Percentiles rank a stretch among this genome's conserved stretches.
Evolutionary conservation across 2,113 vertebrate genomes (phyloP).

Genomic region (Halichoeres trimaculatus): DNA sequence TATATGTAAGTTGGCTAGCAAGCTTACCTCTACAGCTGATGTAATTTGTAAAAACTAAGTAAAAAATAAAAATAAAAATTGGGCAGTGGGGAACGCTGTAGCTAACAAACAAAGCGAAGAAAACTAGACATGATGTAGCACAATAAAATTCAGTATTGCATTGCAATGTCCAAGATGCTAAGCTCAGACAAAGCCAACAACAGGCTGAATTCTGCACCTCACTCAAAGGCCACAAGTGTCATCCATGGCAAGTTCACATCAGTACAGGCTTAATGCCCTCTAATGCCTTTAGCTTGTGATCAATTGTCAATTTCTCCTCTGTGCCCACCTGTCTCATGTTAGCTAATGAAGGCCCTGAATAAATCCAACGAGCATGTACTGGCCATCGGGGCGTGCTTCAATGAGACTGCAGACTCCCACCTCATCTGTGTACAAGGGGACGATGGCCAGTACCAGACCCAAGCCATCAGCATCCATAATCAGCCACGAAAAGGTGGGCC

Average conservation of each 20-base stretch:
- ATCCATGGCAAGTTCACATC: no score
- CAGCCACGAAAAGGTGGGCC: slow-evolving; percentile 93
- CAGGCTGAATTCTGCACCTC: no score
- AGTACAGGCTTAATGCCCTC: neutral
- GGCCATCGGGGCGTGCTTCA: slow-evolving; percentile 96
- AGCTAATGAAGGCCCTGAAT: slow-evolving; percentile 98
- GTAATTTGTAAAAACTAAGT: no score
- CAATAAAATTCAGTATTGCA: no score
- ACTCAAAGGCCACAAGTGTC: neutral
- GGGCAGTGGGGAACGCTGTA: no score
- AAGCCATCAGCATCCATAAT: slow-evolving; percentile 99
- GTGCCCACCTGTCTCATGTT: neutral
- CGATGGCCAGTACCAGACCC: slow-evolving; percentile 97
- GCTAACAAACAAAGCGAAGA: no score
- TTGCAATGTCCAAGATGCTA: neutral
- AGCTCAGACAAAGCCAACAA: neutral
- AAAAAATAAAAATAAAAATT: no score
- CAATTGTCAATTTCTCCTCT: neutral
- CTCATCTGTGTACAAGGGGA: slow-evolving; percentile 99
- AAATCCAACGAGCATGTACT: slow-evolving; percentile 98
- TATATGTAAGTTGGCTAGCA: no score
- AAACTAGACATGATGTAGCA: no score
- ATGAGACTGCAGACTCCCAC: slow-evolving; percentile 96
- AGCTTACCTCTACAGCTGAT: no score
- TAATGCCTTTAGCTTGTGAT: neutral